Evolutionary conservation across 2,113 vertebrate species (phyloP).

Genomic region (Apodemus speciosus): DNA sequence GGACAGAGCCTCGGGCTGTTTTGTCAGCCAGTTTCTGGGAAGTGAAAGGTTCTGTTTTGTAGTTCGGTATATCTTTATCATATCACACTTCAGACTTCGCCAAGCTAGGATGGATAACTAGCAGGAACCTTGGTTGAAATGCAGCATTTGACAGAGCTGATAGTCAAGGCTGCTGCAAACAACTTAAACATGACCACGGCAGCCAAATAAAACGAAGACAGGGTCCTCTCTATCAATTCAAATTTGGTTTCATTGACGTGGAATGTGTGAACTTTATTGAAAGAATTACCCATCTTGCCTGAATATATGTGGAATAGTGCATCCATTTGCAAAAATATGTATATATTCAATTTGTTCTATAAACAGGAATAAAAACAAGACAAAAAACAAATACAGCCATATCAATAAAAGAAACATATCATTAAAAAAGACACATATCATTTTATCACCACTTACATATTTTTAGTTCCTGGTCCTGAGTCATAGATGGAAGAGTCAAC

Average conservation of each 20-base stretch:
- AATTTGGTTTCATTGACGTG: not conserved
- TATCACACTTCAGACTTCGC: not conserved
- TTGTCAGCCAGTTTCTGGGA: not conserved
- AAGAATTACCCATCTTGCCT: not conserved
- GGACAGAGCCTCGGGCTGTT: not conserved
- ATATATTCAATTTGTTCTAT: not conserved
- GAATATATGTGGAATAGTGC: not conserved
- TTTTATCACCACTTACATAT: not conserved
- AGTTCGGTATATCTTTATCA: not conserved
- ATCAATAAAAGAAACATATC: slow-evolving; percentile 1
- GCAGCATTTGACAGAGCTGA: slow-evolving; percentile 25
- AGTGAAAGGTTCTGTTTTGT: not conserved
- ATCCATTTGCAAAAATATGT: not conserved
- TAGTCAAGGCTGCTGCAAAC: not conserved
- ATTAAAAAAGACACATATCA: slow-evolving; percentile 13
- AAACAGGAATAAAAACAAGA: slow-evolving; percentile 27
- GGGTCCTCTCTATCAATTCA: not conserved
- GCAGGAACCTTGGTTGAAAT: slow-evolving; percentile 25
- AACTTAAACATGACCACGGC: not conserved
- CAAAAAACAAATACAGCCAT: not conserved
- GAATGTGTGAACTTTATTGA: slow-evolving; percentile 43
- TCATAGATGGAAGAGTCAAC: slow-evolving; percentile 40
- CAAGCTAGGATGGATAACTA: not conserved
- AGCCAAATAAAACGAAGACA: slow-evolving; percentile 17
- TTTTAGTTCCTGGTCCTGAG: slow-evolving; percentile 2